Evolutionary conservation across 2,797 vertebrate genomes (phyloP).

Genomic region (Pachyuromys duprasi): DNA sequence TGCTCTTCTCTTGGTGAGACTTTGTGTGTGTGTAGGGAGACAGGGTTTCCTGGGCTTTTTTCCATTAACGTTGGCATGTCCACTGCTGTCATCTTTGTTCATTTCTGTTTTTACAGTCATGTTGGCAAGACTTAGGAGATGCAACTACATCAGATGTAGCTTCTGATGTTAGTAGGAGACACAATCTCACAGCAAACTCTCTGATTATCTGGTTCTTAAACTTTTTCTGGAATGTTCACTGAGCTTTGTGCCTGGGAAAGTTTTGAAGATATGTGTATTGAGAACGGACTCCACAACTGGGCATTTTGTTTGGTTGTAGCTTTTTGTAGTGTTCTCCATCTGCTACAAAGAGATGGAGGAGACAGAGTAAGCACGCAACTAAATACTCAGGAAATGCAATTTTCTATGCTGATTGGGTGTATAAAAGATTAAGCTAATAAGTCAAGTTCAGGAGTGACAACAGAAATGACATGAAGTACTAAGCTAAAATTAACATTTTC

Average conservation of each 20-base stretch:
- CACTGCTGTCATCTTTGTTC: neutral
- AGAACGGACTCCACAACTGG: neutral
- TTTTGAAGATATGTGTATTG: neutral
- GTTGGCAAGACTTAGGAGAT: neutral
- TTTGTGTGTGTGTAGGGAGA: neutral
- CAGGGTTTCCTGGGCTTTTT: neutral
- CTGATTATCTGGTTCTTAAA: neutral
- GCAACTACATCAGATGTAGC: neutral
- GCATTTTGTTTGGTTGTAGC: neutral
- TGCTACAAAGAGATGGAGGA: neutral
- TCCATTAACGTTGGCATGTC: neutral
- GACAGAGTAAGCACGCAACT: neutral
- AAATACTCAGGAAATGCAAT: too few species aligned
- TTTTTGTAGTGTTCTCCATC: neutral
- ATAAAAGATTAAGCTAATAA: neutral
- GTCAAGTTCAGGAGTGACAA: neutral
- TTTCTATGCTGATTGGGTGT: neutral
- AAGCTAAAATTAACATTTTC: neutral
- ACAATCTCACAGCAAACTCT: neutral
- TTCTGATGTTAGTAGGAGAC: neutral
- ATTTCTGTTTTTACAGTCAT: neutral
- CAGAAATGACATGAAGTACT: neutral
- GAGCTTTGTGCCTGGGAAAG: neutral
- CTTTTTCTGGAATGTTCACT: neutral
- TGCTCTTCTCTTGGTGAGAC: neutral